A percentile compares a stretch with the other conserved stretches of the same genome.
Conservation (phyloP, 2,113 vertebrate genomes). For the Psettodes erumei region DNA sequence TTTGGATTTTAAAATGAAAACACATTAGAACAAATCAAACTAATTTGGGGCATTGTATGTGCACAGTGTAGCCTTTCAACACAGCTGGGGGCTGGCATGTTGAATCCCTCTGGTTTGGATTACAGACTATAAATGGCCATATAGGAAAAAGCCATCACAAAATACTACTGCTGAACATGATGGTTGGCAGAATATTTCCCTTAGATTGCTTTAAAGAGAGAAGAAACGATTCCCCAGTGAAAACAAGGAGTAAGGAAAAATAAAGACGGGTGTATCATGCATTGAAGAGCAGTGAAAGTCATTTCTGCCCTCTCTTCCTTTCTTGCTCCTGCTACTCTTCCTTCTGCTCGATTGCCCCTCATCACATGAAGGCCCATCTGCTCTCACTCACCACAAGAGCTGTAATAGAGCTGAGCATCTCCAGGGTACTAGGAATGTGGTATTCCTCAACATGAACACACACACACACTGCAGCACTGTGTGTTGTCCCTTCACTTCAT, state of each 20-base stretch:
- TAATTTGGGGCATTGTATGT: background rate
- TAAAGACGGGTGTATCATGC: constrained; percentile 2
- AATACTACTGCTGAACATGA: background rate
- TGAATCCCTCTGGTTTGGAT: background rate
- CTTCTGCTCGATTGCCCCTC: background rate
- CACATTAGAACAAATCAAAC: background rate
- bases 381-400: constrained; percentile 21
- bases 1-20: background rate
- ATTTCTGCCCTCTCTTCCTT: background rate
- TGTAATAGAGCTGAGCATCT: constrained; percentile 29
- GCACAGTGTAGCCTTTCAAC: background rate
- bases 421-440: constrained; percentile 40
- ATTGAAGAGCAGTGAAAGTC: constrained; percentile 2
- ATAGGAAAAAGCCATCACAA: constrained; percentile 1
- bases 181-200: fast-evolving
- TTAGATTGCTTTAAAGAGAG: background rate
- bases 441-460: background rate
- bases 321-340: background rate
- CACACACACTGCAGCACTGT: background rate
- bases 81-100: background rate
- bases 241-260: background rate
- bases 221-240: background rate
- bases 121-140: background rate
- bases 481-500: constrained; percentile 23
- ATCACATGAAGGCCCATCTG: constrained; percentile 28